These are phyloP conservation scores for Acridotheres tristis DNA, from an alignment of 2,797 vertebrate genomes.

Conservation along the genomic window DNA sequence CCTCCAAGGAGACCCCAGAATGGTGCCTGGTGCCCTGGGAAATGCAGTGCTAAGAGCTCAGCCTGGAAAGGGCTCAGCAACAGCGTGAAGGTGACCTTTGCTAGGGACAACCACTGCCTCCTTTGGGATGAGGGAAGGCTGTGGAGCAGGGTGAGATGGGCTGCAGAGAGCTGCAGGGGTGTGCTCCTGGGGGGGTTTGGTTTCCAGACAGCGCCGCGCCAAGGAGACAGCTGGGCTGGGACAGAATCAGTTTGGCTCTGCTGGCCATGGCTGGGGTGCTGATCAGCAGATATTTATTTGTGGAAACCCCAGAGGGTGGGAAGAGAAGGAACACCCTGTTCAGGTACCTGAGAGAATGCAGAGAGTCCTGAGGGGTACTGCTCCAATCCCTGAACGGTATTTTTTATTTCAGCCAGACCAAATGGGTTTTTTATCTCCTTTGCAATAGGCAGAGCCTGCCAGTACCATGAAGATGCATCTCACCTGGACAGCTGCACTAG, in stretches of 20 bases:
- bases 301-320: neutral
- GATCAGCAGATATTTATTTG: neutral
- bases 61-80: slow-evolving; percentile 4
- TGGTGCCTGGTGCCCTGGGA: neutral
- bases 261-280: neutral
- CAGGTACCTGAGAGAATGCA: neutral
- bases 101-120: slow-evolving; percentile 48
- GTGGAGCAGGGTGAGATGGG: neutral
- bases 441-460: neutral
- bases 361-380: neutral
- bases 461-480: neutral
- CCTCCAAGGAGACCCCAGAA: neutral
- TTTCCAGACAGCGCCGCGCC: neutral
- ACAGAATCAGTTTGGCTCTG: neutral
- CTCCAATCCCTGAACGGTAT: neutral
- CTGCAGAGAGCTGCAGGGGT: slow-evolving; percentile 3
- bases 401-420: neutral
- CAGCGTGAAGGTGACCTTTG: slow-evolving; percentile 64
- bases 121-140: neutral
- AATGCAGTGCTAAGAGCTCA: neutral
- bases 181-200: neutral
- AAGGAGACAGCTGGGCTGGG: neutral
- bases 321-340: neutral
- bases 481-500: neutral
- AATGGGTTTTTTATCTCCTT: neutral